Conservation (phyloP, 2,888 invertebrate species). For the Baccha elongata region DNA sequence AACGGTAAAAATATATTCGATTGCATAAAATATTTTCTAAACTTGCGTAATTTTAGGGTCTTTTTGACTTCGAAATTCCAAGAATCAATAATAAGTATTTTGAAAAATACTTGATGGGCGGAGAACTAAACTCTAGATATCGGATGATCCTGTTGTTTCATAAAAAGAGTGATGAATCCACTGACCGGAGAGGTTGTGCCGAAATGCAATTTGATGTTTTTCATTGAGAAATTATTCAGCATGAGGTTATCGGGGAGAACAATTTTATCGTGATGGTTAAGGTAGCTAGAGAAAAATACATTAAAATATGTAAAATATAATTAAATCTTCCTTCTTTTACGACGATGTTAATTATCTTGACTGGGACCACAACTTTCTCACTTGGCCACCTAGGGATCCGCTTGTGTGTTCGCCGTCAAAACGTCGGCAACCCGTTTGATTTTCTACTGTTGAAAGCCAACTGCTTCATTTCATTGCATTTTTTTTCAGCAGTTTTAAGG, state of each 20-base stretch:
- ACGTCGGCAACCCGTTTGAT: too few relatives aligned
- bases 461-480: too few relatives aligned
- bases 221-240: too few relatives aligned
- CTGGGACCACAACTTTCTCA: too few relatives aligned
- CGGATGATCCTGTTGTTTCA: slow-evolving; percentile 57
- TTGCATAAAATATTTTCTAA: background rate
- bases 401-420: too few relatives aligned
- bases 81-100: slow-evolving; percentile 53
- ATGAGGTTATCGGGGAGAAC: too few relatives aligned
- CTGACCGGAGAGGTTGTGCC: slow-evolving; percentile 48
- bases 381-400: too few relatives aligned
- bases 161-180: slow-evolving; percentile 48
- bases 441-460: too few relatives aligned
- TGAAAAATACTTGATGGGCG: slow-evolving; percentile 49
- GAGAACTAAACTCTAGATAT: slow-evolving; percentile 49
- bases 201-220: slow-evolving; percentile 61
- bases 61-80: slow-evolving; percentile 59
- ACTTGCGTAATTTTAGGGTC: slow-evolving; percentile 29
- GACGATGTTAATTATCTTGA: too few relatives aligned
- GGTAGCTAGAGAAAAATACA: background rate
- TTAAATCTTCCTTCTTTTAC: too few relatives aligned
- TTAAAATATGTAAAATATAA: background rate
- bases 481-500: too few relatives aligned
- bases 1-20: slow-evolving; percentile 71
- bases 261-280: background rate